A percentile compares a stretch with the other conserved stretches of the same genome.
Evolutionary conservation across 2,113 vertebrate genomes (phyloP).

Genomic region (Seriola rivoliana): DNA sequence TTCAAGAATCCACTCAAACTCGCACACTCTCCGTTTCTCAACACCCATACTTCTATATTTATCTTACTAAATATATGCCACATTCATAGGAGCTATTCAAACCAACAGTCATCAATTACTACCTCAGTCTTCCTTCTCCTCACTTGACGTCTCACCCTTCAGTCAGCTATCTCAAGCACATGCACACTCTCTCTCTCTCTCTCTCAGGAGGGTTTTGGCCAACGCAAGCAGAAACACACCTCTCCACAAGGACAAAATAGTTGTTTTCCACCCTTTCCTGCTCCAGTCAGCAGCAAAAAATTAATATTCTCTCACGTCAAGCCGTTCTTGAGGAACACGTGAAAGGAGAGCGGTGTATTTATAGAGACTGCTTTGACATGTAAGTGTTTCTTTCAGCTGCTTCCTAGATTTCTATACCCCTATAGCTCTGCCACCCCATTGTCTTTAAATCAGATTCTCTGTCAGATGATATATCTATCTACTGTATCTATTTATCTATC

Average conservation of each 20-base stretch:
- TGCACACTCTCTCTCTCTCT: slow-evolving; percentile 22
- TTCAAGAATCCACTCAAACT: slow-evolving; percentile 12
- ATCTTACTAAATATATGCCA: slow-evolving; percentile 29
- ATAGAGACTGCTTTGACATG: slow-evolving; percentile 58
- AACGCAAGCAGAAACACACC: slow-evolving; percentile 74
- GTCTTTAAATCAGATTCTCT: not conserved
- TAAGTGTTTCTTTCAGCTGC: slow-evolving; percentile 46
- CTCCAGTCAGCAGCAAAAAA: slow-evolving; percentile 70
- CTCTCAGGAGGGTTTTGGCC: slow-evolving; percentile 62
- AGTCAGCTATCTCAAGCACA: slow-evolving; percentile 30
- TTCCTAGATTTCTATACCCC: not conserved
- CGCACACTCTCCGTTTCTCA: slow-evolving; percentile 18
- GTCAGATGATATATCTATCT: not conserved
- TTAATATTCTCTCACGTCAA: slow-evolving; percentile 69
- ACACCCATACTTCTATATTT: slow-evolving; percentile 1
- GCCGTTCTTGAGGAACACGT: slow-evolving; percentile 49
- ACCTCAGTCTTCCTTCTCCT: slow-evolving; percentile 47
- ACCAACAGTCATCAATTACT: slow-evolving; percentile 71
- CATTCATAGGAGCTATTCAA: slow-evolving; percentile 48
- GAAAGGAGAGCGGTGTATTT: slow-evolving; percentile 58
- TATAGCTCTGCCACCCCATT: not conserved
- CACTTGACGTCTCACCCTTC: slow-evolving; percentile 45
- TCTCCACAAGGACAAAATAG: slow-evolving; percentile 74
- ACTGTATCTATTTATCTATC: not conserved
- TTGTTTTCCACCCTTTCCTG: slow-evolving; percentile 67